These are phyloP conservation scores for Cichladusa arquata DNA, from an alignment of 2,113 vertebrate species.

Conservation along the genomic window DNA sequence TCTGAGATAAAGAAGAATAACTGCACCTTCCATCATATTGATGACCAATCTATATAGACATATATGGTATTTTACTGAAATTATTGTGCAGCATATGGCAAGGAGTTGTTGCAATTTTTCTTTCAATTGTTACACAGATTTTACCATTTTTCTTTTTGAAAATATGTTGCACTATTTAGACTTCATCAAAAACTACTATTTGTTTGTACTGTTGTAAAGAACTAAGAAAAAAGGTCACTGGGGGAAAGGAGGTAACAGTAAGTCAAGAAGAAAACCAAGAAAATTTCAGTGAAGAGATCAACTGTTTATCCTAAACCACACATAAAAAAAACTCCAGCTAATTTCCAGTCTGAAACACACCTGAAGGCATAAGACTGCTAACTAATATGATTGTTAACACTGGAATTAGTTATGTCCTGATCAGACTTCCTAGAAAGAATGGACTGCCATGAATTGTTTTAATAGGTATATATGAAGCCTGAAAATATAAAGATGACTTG, in stretches of 20 bases:
- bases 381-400: neutral
- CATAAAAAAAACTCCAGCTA: neutral
- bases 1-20: neutral
- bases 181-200: neutral
- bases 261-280: neutral
- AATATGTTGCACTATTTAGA: neutral
- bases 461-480: neutral
- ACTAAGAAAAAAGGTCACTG: neutral
- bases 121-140: slow-evolving; percentile 4
- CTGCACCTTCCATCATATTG: neutral
- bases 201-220: neutral
- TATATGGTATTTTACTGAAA: neutral
- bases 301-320: neutral
- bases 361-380: neutral
- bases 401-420: neutral
- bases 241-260: neutral
- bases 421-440: slow-evolving; percentile 7
- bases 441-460: neutral
- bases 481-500: slow-evolving; percentile 39
- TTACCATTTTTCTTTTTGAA: slow-evolving; percentile 1
- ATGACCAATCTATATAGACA: neutral
- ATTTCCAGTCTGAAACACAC: neutral
- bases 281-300: neutral
- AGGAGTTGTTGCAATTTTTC: neutral
- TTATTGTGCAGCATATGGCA: neutral